Conservation (phyloP, 2,888 invertebrate genomes). For the Furcula furcula region DNA sequence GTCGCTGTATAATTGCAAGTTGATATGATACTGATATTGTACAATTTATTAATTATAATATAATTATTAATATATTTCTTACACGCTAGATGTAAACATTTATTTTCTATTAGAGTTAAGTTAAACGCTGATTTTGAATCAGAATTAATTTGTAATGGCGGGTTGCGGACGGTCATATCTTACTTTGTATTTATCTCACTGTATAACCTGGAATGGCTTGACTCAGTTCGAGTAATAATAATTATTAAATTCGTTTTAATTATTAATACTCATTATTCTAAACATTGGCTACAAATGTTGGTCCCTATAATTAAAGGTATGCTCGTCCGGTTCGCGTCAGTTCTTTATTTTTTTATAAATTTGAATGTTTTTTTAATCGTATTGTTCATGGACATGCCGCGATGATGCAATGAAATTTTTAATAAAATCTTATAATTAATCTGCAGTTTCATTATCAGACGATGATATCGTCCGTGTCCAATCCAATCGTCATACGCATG, state of each 20-base stretch:
- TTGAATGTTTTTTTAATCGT: slow-evolving; percentile 53
- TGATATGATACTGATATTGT: slow-evolving; percentile 67
- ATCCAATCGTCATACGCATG: background rate
- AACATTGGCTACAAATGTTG: background rate
- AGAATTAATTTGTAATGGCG: slow-evolving; percentile 40
- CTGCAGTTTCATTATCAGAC: background rate
- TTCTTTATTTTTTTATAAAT: slow-evolving; percentile 47
- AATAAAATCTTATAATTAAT: background rate
- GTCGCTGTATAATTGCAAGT: slow-evolving; percentile 20
- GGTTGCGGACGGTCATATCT: slow-evolving; percentile 29
- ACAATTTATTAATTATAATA: slow-evolving; percentile 48
- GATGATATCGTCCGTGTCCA: background rate
- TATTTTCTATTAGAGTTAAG: slow-evolving; percentile 62
- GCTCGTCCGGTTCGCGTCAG: background rate
- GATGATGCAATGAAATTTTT: slow-evolving; percentile 26
- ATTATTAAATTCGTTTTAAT: background rate
- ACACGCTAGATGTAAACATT: slow-evolving; percentile 57
- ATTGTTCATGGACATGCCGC: slow-evolving; percentile 27
- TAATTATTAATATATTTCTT: slow-evolving; percentile 64
- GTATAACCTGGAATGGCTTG: background rate
- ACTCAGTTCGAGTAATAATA: background rate
- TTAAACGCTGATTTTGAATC: slow-evolving; percentile 69
- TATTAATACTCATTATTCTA: background rate
- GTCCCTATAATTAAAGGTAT: background rate
- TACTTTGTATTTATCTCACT: background rate